Conservation (phyloP, 37 sponge, comb jelly and placozoan species). For the Geodia barretti region DNA sequence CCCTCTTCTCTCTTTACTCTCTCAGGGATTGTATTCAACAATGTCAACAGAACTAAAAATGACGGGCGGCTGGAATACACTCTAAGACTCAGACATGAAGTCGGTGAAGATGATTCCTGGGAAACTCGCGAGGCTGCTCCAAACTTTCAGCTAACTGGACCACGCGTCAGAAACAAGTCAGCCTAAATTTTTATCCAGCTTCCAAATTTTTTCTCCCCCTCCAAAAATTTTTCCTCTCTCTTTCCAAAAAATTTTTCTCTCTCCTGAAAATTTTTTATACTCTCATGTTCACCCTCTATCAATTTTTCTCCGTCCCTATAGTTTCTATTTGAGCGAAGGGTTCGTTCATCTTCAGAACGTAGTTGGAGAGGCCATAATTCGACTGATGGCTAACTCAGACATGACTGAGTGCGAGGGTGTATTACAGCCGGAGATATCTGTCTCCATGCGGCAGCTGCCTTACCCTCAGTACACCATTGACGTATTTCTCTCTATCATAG, state of each 20-base stretch:
- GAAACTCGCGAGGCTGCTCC: neutral
- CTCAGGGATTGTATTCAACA: too few relatives aligned
- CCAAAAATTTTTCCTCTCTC: neutral
- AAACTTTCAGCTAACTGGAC: neutral
- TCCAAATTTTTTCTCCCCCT: neutral
- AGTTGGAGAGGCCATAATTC: slow-evolving; percentile 67
- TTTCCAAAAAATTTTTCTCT: neutral
- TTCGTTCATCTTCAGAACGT: slow-evolving; percentile 80
- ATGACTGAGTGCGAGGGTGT: slow-evolving; percentile 6
- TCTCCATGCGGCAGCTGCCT: slow-evolving; percentile 72
- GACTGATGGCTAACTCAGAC: slow-evolving; percentile 45
- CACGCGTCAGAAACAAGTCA: slow-evolving; percentile 11
- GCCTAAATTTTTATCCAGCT: too few relatives aligned
- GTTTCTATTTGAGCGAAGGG: slow-evolving; percentile 71
- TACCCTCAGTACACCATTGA: slow-evolving; percentile 71
- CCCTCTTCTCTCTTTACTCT: too few relatives aligned
- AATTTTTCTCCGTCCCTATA: slow-evolving; percentile 8
- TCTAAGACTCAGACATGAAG: slow-evolving; percentile 33
- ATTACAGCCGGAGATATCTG: neutral
- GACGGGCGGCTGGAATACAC: slow-evolving; percentile 27
- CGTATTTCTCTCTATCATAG: slow-evolving; percentile 54
- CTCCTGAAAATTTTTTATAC: neutral
- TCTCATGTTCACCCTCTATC: too few relatives aligned
- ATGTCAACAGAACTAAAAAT: too few relatives aligned
- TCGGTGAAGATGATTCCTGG: slow-evolving; percentile 28